Evolutionary conservation across 92 coral and sea anemone genomes (phyloP), one percentile per base, ranked within the genome.

Genomic region (Parazoanthus atlanticus): DNA sequence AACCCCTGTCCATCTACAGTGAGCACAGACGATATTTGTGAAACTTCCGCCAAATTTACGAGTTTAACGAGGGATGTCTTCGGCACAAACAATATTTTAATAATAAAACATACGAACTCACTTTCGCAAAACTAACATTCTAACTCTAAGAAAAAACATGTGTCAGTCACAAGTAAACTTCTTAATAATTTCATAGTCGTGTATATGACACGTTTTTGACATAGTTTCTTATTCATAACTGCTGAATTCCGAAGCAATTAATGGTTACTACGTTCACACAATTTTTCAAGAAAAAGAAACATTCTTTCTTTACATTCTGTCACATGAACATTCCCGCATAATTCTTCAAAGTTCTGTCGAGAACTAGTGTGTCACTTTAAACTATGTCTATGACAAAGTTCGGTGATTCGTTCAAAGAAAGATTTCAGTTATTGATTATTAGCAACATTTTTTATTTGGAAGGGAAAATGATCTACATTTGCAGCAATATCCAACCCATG

Each of bases 11-110:
- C 67, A 61, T 61, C 26, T 23, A 21, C 69, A 61, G 26, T 61
- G 28, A 61, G 8, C 69, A 61, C 69, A 61, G 76, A 29, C 23
- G 38, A 29, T 33, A n/a, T 28, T 31, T 33, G 76, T 30, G 34
- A 33, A n/a, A n/a, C 74, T 72, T 72, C 76, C 76, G 25, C 76
- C 76, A 72, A 72, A 36, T 28, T 72, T 13, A 29, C 76, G 36
- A 29, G 38, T 30, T 28, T 72, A 72, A 33, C 38, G 76, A 72
- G 38, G 11, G 76, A 72, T 72, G 76, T 33, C 76, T 72, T 29
- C 15, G 38, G 23, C 76, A 25, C 33, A 72, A 29, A 28, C 19
- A 72, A 1, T 31, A 12, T 12, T 23, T 52, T 13, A 52, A 52
- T 52, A 13, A 13, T 12, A 52, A 52, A 52, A 61, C 8, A 61